Base-by-base conservation (phyloP, 2,888 invertebrate genomes). In the Fragum sueziense region DNA sequence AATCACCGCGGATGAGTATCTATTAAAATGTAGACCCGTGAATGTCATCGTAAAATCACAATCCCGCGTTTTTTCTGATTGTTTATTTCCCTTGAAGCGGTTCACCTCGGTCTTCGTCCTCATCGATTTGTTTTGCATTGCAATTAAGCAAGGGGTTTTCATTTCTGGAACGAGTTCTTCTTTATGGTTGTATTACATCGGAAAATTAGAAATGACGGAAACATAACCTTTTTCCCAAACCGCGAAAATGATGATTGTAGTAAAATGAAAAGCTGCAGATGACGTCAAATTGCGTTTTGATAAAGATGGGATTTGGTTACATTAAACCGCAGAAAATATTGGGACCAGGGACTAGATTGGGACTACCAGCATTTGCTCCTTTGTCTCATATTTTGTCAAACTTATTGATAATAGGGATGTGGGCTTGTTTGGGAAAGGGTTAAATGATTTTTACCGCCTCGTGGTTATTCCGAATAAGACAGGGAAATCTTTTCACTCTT, bases 181-280 rank as follows among this genome's bases (percentile, higher is more conserved):
- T 68, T 59, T 41, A 65, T 68, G 74, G 74, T 74, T 68, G 41
- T 74, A 59, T 74, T 74, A 74, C 74, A 68, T 9, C 9, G 27
- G 74, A 41, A 74, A 74, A 74, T 74, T 68, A 69, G 68, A 74
- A 74, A 59, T 22, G n/a, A 22, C 47, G 51, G 65, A 65, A 73
- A 73, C 34, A n/a, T n/a, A n/a, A n/a, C n/a, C n/a, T n/a, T n/a
- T n/a, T n/a, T n/a, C n/a, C n/a, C n/a, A n/a, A n/a, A n/a, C n/a
- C n/a, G n/a, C n/a, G n/a, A n/a, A n/a, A n/a, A n/a, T n/a, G n/a
- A n/a, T n/a, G n/a, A n/a, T n/a, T n/a, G n/a, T n/a, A n/a, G n/a
- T n/a, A n/a, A n/a, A n/a, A n/a, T n/a, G n/a, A n/a, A n/a, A n/a
- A n/a, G n/a, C n/a, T n/a, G n/a, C n/a, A n/a, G n/a, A n/a, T n/a